These are phyloP conservation scores for Tylochromis polylepis DNA, from an alignment of 2,113 vertebrate species.

Conservation along the genomic window DNA sequence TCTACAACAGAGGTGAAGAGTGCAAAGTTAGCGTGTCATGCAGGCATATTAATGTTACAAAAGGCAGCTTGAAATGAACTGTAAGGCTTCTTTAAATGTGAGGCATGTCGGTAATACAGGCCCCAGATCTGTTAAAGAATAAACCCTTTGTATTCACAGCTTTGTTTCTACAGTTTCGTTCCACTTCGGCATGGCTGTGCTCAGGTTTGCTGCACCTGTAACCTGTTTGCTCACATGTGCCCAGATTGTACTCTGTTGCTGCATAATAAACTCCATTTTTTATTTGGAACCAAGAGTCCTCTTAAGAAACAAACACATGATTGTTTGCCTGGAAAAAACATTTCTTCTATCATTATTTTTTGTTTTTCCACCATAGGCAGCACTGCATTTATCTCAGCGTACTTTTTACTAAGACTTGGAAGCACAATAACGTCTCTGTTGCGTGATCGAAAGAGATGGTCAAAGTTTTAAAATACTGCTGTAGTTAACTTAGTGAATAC, in stretches of 20 bases:
- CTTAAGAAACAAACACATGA: neutral
- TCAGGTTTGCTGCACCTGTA: fast-evolving
- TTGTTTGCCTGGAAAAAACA: neutral
- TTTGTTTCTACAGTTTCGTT: neutral
- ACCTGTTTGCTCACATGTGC: neutral
- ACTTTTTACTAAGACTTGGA: neutral
- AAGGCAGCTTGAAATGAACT: neutral
- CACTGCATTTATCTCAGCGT: neutral
- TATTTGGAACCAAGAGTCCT: neutral
- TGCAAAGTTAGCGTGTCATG: neutral
- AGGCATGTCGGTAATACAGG: neutral
- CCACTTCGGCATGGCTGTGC: neutral
- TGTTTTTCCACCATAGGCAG: neutral
- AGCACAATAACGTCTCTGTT: neutral
- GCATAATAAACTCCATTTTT: neutral
- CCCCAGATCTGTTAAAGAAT: neutral
- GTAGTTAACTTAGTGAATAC: neutral
- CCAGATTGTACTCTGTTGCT: neutral
- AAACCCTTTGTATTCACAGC: neutral
- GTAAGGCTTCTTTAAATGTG: neutral
- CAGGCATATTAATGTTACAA: neutral
- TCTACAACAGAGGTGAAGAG: neutral
- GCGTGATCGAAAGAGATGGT: neutral
- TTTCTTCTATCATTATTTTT: neutral
- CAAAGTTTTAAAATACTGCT: neutral